phyloP scores from a whole-genome alignment of 2,888 invertebrate genomes.

The Notodonta dromedarius region DNA sequence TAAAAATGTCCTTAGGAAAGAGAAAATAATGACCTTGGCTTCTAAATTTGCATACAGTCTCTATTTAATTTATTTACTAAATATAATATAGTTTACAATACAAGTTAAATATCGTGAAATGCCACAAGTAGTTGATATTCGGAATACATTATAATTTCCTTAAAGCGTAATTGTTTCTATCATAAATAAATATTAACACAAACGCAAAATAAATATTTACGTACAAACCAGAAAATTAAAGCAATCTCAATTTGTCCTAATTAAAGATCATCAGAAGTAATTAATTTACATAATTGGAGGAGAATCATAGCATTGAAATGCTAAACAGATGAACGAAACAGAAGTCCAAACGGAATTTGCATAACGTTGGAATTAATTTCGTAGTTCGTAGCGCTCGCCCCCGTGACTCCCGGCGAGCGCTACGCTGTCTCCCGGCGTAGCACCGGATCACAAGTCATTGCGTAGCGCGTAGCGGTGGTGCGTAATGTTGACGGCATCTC shows the following conservation, averaged over 20 bases:
- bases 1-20: too few relatives aligned
- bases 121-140: neutral
- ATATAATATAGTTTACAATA: neutral
- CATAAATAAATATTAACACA: slow-evolving; percentile 14
- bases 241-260: slow-evolving; percentile 45
- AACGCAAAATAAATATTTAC: slow-evolving; percentile 7
- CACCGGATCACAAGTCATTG: neutral
- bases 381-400: slow-evolving; percentile 5
- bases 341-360: slow-evolving; percentile 49
- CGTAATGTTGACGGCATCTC: too few relatives aligned
- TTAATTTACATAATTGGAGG: slow-evolving; percentile 68
- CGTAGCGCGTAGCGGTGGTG: slow-evolving; percentile 6
- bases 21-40: neutral
- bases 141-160: neutral
- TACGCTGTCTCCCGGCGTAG: slow-evolving; percentile 3
- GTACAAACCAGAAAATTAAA: slow-evolving; percentile 23
- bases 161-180: neutral
- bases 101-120: neutral
- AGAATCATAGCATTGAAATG: slow-evolving; percentile 57
- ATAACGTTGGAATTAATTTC: slow-evolving; percentile 53
- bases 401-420: neutral
- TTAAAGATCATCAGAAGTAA: slow-evolving; percentile 61
- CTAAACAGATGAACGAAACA: slow-evolving; percentile 57
- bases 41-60: neutral
- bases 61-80: slow-evolving; percentile 1